Conservation (phyloP, 2,113 vertebrate species). For the Spilogale gracilis region DNA sequence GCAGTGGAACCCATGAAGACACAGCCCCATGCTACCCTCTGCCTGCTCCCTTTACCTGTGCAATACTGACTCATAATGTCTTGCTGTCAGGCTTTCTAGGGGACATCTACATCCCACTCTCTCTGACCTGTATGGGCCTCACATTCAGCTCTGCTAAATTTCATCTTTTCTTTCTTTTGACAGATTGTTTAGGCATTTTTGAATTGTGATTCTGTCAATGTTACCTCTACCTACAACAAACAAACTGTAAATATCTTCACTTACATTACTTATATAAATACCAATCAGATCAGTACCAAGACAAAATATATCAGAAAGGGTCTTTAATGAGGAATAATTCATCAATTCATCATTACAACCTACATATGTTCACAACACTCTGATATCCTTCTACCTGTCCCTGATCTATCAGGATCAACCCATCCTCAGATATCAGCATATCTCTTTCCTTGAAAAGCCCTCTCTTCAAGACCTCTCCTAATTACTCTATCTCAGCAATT, state of each 20-base stretch:
- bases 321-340: not conserved
- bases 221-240: not conserved
- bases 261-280: not conserved
- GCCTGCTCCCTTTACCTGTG: not conserved
- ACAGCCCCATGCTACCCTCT: not conserved
- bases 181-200: not conserved
- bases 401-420: too few relatives aligned
- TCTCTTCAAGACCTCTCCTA: not conserved
- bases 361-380: not conserved
- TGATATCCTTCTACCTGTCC: not conserved
- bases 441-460: not conserved
- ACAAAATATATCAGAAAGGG: not conserved
- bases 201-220: not conserved
- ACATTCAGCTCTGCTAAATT: not conserved
- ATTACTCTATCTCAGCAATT: too few relatives aligned
- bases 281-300: not conserved
- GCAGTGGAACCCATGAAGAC: not conserved
- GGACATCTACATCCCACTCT: not conserved
- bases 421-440: not conserved
- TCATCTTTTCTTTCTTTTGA: not conserved
- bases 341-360: not conserved
- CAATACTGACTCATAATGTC: not conserved
- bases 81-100: not conserved
- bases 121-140: not conserved
- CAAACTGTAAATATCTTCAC: not conserved